phyloP scores from a whole-genome alignment of 2,888 invertebrate species.

The Mythimna loreyi region DNA sequence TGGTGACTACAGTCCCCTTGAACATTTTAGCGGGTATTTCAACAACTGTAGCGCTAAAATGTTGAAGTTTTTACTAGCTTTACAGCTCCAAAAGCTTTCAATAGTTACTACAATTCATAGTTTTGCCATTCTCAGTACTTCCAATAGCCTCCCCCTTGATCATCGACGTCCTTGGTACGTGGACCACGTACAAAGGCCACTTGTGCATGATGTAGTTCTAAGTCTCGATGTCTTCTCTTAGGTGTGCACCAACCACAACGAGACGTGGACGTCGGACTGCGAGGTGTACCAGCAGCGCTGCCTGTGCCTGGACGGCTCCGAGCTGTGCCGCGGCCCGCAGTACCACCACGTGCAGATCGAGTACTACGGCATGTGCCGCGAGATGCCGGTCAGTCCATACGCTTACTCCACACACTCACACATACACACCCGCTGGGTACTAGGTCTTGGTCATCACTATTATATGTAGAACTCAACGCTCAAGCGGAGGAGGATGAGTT shows the following conservation, averaged over 20 bases:
- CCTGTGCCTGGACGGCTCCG: slow-evolving; percentile 95
- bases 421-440: background rate
- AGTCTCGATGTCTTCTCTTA: slow-evolving; percentile 67
- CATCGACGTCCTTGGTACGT: too few relatives aligned
- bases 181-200: too few relatives aligned
- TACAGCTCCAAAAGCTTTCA: too few relatives aligned
- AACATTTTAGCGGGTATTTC: too few relatives aligned
- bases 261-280: slow-evolving; percentile 98
- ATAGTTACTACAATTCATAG: too few relatives aligned
- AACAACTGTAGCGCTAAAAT: too few relatives aligned
- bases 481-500: too few relatives aligned
- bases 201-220: too few relatives aligned
- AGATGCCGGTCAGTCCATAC: slow-evolving; percentile 92
- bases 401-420: background rate
- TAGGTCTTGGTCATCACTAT: background rate
- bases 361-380: slow-evolving; percentile 97
- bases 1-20: too few relatives aligned
- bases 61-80: too few relatives aligned
- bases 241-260: slow-evolving; percentile 98
- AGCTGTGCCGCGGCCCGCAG: slow-evolving; percentile 93
- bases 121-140: too few relatives aligned
- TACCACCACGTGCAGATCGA: slow-evolving; percentile 97
- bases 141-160: too few relatives aligned
- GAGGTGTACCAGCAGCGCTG: slow-evolving; percentile 98
- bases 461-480: background rate